These are phyloP conservation scores for Plecotus auritus DNA, from an alignment of 2,113 vertebrate species.

Conservation along the genomic window DNA sequence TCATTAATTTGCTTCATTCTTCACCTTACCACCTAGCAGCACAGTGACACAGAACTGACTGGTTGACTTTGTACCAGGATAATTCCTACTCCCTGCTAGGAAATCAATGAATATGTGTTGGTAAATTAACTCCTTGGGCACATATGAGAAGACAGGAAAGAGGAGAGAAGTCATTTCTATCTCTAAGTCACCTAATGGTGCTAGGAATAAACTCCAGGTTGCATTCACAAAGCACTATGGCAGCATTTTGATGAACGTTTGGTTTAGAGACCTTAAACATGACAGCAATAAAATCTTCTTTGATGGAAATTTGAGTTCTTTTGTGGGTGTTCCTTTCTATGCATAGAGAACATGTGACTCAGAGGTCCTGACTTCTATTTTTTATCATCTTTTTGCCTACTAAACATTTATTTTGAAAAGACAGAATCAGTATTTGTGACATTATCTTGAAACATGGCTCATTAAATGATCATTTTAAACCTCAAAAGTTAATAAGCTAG, in stretches of 20 bases:
- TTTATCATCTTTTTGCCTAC: neutral
- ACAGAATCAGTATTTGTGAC: neutral
- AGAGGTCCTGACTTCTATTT: neutral
- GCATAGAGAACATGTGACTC: neutral
- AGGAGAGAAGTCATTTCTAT: neutral
- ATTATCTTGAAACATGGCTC: neutral
- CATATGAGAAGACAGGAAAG: neutral
- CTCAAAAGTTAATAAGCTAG: neutral
- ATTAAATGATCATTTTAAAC: slow-evolving; percentile 39
- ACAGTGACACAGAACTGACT: neutral
- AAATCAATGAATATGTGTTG: slow-evolving; percentile 6
- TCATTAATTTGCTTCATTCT: neutral
- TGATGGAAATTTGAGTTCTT: neutral
- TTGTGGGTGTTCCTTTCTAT: neutral
- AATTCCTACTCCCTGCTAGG: neutral
- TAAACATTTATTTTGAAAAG: slow-evolving; percentile 20
- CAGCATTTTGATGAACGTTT: neutral
- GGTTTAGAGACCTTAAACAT: slow-evolving; percentile 12
- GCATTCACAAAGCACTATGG: neutral
- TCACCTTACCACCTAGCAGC: neutral
- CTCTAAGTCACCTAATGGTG: neutral
- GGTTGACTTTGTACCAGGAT: neutral
- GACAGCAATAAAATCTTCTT: neutral
- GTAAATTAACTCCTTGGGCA: neutral
- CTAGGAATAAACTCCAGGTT: neutral